Evolutionary conservation across 2,888 invertebrate species (phyloP).

Genomic region (Merodon equestris): DNA sequence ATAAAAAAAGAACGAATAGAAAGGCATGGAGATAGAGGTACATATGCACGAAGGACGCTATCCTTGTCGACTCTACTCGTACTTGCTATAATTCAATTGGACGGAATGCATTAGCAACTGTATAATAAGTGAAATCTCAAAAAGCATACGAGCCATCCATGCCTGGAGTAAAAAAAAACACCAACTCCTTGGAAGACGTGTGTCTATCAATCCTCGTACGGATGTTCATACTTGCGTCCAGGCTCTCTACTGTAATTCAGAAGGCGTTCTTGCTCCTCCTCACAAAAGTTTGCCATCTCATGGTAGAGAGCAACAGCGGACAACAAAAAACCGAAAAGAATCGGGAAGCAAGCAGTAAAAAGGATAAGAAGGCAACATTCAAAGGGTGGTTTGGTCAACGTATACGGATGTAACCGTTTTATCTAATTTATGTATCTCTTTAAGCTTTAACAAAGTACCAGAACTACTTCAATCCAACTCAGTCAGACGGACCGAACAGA

Average conservation of each 20-base stretch:
- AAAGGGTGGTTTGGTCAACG: constrained; percentile 59
- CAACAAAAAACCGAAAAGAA: constrained; percentile 19
- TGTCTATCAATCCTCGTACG: constrained; percentile 36
- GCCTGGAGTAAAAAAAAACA: constrained; percentile 26
- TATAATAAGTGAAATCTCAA: constrained; percentile 64
- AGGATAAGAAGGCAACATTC: constrained; percentile 1
- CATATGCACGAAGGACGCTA: constrained; percentile 47
- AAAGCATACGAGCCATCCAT: constrained; percentile 43
- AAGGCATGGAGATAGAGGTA: no score
- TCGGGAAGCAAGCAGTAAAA: background rate
- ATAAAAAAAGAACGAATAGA: constrained; percentile 1
- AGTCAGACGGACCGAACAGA: constrained; percentile 16
- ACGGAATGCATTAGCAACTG: constrained; percentile 68
- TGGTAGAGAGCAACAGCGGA: background rate
- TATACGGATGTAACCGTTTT: constrained; percentile 62
- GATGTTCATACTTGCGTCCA: no score
- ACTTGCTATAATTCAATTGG: constrained; percentile 67
- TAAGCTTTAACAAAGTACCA: constrained; percentile 59
- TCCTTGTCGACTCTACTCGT: constrained; percentile 52
- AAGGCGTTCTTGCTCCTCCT: constrained; percentile 53
- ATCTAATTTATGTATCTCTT: constrained; percentile 69
- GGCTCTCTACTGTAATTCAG: constrained; percentile 49
- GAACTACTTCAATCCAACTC: constrained; percentile 25
- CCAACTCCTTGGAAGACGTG: constrained; percentile 51
- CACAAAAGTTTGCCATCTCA: background rate